Percentiles rank a stretch among this genome's conserved stretches.
phyloP scores from a whole-genome alignment of 1,140 invertebrate species.

The Muscidifurax raptorellus region DNA sequence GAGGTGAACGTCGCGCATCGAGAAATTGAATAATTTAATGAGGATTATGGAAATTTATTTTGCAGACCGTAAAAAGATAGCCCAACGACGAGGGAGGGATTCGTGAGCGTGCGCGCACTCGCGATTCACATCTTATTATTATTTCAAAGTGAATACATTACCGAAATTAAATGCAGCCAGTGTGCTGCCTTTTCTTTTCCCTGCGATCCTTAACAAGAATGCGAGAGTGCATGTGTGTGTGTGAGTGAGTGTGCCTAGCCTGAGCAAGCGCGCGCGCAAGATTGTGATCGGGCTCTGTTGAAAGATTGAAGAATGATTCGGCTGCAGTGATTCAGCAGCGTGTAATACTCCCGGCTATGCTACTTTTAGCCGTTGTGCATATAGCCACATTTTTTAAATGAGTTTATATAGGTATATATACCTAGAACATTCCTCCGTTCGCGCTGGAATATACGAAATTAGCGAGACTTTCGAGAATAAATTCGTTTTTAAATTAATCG shows the following conservation, averaged over 20 bases:
- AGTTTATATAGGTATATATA: too few species aligned
- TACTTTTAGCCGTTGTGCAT: too few species aligned
- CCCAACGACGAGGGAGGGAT: neutral
- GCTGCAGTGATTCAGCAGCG: too few species aligned
- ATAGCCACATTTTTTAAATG: neutral
- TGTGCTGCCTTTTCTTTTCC: neutral
- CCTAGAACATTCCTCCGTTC: too few species aligned
- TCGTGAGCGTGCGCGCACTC: conserved; percentile 1
- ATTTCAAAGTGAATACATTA: conserved; percentile 30
- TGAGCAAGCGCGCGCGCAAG: neutral
- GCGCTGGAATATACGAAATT: neutral
- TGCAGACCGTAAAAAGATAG: conserved; percentile 27
- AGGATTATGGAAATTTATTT: conserved; percentile 53
- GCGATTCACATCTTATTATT: conserved; percentile 40
- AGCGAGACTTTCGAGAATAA: neutral
- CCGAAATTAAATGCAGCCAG: conserved; percentile 28
- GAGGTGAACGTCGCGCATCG: conserved; percentile 34
- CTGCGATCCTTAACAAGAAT: conserved; percentile 20
- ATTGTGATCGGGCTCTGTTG: neutral
- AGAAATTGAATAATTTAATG: conserved; percentile 52
- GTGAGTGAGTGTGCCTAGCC: neutral
- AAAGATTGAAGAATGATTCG: conserved; percentile 14
- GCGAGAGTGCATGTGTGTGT: neutral
- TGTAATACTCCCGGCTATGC: too few species aligned
- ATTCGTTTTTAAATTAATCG: neutral